Percentiles rank a stretch among this genome's conserved stretches.
Evolutionary conservation across 2,888 invertebrate species (phyloP).

Genomic region (Steinernema carpocapsae): DNA sequence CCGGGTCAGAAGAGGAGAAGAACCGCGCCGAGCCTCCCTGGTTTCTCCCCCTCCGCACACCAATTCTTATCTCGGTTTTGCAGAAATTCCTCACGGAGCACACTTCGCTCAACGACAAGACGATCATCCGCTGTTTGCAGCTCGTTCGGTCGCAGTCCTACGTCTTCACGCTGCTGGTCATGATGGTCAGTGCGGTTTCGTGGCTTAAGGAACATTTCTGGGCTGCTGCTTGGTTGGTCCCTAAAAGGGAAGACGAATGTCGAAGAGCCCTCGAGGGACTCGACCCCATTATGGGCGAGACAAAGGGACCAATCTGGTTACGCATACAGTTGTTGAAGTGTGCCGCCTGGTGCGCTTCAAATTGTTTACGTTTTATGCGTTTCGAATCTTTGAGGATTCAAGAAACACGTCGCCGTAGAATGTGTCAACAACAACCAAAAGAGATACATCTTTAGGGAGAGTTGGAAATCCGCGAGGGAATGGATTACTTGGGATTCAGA

Average conservation of each 20-base stretch:
- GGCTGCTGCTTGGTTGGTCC: not conserved
- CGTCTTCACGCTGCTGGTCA: conserved; percentile 43
- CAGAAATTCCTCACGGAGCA: not conserved
- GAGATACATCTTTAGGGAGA: no score
- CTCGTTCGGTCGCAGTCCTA: conserved; percentile 39
- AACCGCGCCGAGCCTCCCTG: not conserved
- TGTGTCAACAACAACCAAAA: not conserved
- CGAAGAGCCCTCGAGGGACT: not conserved
- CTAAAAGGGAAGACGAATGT: conserved; percentile 26
- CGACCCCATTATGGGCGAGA: conserved; percentile 7
- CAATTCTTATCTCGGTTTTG: not conserved
- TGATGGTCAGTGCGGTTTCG: conserved; percentile 46
- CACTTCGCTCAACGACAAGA: not conserved
- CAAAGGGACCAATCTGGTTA: not conserved
- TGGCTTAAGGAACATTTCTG: no score
- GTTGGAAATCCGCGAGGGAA: no score
- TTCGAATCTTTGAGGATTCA: not conserved
- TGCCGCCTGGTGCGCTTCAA: not conserved
- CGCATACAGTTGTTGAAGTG: not conserved
- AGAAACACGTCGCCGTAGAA: not conserved
- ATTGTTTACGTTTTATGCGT: conserved; percentile 5
- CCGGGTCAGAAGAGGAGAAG: not conserved
- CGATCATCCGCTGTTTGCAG: not conserved
- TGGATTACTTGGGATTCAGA: no score
- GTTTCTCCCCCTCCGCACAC: not conserved